Evolutionary conservation across 2,797 vertebrate species (phyloP), one percentile per base, ranked within the genome.

Genomic region (Xenops minutus): DNA sequence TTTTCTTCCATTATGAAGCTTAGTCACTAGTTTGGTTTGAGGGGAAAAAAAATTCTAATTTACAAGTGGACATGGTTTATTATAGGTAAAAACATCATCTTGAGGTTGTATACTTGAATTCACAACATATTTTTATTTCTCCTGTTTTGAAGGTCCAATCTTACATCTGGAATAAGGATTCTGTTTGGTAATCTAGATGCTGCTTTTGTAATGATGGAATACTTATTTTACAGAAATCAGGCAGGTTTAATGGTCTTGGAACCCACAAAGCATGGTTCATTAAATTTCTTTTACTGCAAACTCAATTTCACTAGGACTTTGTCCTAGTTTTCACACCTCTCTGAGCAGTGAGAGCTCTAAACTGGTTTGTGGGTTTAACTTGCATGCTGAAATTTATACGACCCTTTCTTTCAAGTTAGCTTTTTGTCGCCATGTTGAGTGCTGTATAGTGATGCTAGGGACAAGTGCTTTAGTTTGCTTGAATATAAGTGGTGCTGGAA

Each of bases 311-410:
- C 12, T n/a, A 26, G 39, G 39, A 56, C 43, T 97, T 91, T 74
- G 88, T 92, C 66, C 90, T 44, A 74, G 41, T 90, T 97, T 92
- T 93, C 37, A 76, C 29, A 63, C 19, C 22, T 46, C 7, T 86
- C 44, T 66, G 69, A 89, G 64, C 69, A 64, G 41, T 18, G 44
- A 15, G 36, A 73, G 29, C 69, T 86, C 39, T 68, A 20, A 90
- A 88, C 55, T 66, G 52, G 16, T 90, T 93, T 93, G 67, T 84
- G 51, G 36, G 37, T 94, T 95, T 84, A 68, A 59, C 52, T 85
- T 58, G 17, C 24, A 14, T 0, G 0, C 36, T 43, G 64, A 71
- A 61, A 58, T 71, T 46, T 54, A 12, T 39, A 20, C 29, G 83
- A 15, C 43, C 10, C 9, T 83, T 93, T 87, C 27, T 76, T 64